Evolutionary conservation across 1,140 invertebrate species (phyloP).

Genomic region (Zaprionus gabonicus): DNA sequence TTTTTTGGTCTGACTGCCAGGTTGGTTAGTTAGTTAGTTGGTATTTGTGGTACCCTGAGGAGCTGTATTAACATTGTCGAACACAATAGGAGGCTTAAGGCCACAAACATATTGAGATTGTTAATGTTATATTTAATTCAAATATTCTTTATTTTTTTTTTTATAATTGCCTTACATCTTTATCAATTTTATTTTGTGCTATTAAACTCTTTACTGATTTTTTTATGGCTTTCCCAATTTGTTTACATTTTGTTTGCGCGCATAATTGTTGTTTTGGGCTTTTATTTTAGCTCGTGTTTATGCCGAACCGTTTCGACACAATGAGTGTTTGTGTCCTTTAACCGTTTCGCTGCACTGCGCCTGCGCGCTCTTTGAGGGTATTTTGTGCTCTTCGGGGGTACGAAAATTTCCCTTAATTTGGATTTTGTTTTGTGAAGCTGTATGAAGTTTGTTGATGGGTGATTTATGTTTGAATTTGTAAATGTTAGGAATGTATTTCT

Average conservation of each 20-base stretch:
- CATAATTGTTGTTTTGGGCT: constrained; percentile 57
- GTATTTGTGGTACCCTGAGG: constrained; percentile 67
- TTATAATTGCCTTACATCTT: neutral
- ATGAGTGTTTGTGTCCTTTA: constrained; percentile 30
- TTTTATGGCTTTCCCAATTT: constrained; percentile 31
- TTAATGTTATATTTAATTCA: neutral
- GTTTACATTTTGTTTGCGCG: constrained; percentile 51
- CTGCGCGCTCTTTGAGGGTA: constrained; percentile 54
- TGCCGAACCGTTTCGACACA: constrained; percentile 46
- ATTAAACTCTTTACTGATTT: constrained; percentile 1
- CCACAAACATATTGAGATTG: no score
- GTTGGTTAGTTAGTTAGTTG: constrained; percentile 55
- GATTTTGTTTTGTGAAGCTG: neutral
- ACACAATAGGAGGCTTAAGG: no score
- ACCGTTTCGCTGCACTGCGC: constrained; percentile 46
- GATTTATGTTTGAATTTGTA: neutral
- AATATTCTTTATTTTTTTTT: neutral
- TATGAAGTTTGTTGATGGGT: neutral
- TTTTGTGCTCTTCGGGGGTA: constrained; percentile 41
- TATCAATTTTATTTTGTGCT: neutral
- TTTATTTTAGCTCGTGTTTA: constrained; percentile 45
- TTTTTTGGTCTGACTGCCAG: constrained; percentile 12
- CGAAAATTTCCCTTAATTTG: constrained; percentile 15
- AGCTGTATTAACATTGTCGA: constrained; percentile 34
- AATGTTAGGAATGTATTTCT: no score